A percentile compares a stretch with the other conserved stretches of the same genome.
These are phyloP conservation scores for Rostratula benghalensis DNA, from an alignment of 2,113 vertebrate species.

Conservation along the genomic window DNA sequence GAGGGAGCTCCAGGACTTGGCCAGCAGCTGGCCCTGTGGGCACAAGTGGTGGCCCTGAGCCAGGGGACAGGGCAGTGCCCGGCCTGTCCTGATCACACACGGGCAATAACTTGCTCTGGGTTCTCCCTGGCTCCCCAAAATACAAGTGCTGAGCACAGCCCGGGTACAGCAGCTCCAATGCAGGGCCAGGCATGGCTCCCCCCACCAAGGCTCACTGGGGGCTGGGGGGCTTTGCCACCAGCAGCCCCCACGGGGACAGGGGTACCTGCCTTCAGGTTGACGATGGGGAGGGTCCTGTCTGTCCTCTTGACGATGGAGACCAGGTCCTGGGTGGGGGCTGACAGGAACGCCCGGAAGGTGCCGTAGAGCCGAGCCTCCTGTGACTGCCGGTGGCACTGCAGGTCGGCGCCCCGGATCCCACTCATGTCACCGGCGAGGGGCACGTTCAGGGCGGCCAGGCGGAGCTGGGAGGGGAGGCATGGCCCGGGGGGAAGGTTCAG, in stretches of 20 bases:
- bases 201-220: fast-evolving
- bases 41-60: not conserved
- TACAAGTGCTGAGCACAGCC: fast-evolving
- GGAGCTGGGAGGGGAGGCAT: slow-evolving; percentile 35
- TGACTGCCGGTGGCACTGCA: slow-evolving; percentile 70
- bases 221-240: fast-evolving
- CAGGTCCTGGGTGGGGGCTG: slow-evolving; percentile 33
- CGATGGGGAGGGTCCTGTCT: slow-evolving; percentile 54
- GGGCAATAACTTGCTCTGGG: not conserved
- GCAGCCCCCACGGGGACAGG: fast-evolving
- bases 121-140: not conserved
- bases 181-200: fast-evolving
- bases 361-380: slow-evolving; percentile 61
- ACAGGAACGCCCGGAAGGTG: slow-evolving; percentile 71
- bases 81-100: fast-evolving
- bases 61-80: fast-evolving
- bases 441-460: slow-evolving; percentile 56
- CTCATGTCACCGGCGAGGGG: slow-evolving; percentile 39
- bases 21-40: slow-evolving; percentile 58
- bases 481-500: fast-evolving
- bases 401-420: slow-evolving; percentile 58
- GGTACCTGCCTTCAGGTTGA: slow-evolving; percentile 69
- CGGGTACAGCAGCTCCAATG: fast-evolving
- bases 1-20: slow-evolving; percentile 63
- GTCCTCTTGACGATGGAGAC: slow-evolving; percentile 60